These are phyloP conservation scores for Acropternis orthonyx DNA, from an alignment of 2,797 vertebrate genomes.

Conservation along the genomic window DNA sequence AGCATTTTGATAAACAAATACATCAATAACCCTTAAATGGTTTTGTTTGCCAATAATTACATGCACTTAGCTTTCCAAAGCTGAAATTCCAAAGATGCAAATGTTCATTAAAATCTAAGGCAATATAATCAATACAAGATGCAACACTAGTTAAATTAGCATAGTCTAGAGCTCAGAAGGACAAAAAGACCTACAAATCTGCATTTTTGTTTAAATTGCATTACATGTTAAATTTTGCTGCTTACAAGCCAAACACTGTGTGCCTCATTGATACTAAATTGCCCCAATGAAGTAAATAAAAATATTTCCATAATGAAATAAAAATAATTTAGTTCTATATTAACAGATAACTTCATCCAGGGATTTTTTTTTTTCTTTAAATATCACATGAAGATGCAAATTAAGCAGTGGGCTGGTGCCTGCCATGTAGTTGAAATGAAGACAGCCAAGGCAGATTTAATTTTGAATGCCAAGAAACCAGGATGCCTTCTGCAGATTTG, in stretches of 20 bases:
- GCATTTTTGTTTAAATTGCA: not conserved
- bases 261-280: not conserved
- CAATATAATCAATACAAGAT: not conserved
- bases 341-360: not conserved
- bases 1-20: slow-evolving; percentile 45
- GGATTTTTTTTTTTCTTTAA: not conserved
- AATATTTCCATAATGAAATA: not conserved
- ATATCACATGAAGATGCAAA: slow-evolving; percentile 50
- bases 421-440: slow-evolving; percentile 14
- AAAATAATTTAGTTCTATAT: not conserved
- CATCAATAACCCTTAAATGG: not conserved
- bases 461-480: not conserved
- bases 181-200: not conserved
- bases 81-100: not conserved
- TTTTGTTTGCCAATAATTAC: not conserved
- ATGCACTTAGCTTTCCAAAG: not conserved
- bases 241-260: not conserved
- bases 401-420: slow-evolving; percentile 20
- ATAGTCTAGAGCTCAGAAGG: not conserved
- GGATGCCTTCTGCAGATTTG: not conserved
- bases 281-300: not conserved
- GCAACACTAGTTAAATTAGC: not conserved
- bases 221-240: not conserved
- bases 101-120: slow-evolving; percentile 1
- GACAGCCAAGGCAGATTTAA: not conserved